These are phyloP conservation scores for Malacoraja senta DNA, from an alignment of 2,797 vertebrate genomes.

Conservation along the genomic window DNA sequence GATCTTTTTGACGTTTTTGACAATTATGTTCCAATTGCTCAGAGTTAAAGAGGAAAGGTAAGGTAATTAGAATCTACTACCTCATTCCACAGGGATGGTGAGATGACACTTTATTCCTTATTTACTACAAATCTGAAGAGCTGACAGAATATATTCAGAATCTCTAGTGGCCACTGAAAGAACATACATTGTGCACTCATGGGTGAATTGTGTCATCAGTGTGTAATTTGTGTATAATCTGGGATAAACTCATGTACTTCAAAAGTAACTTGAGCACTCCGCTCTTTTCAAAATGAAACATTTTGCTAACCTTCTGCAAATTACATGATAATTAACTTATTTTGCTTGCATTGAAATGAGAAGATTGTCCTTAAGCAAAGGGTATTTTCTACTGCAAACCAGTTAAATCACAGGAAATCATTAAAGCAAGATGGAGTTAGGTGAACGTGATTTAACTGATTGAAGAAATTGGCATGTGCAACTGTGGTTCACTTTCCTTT, in stretches of 20 bases:
- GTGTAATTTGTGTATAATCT: slow-evolving; percentile 18
- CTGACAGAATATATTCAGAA: not conserved
- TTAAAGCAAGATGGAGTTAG: not conserved
- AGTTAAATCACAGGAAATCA: not conserved
- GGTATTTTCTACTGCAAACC: not conserved
- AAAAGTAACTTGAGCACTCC: not conserved
- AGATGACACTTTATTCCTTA: not conserved
- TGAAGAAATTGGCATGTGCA: not conserved
- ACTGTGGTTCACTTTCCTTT: not conserved
- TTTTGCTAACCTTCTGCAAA: not conserved
- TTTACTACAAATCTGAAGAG: not conserved
- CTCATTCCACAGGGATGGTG: not conserved
- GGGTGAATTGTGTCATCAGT: not conserved
- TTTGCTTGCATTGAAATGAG: not conserved
- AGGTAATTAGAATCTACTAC: not conserved
- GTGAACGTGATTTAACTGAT: not conserved
- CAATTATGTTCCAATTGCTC: not conserved
- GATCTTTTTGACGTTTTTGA: not conserved
- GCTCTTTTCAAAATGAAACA: not conserved
- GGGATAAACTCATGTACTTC: not conserved
- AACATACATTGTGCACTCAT: not conserved
- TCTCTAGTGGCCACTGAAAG: not conserved
- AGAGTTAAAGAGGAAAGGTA: not conserved
- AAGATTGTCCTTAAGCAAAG: not conserved
- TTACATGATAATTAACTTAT: not conserved